Percentiles rank a stretch among this genome's conserved stretches.
phyloP scores from a whole-genome alignment of 92 coral and sea anemone species.

The Actinernus sp. region DNA sequence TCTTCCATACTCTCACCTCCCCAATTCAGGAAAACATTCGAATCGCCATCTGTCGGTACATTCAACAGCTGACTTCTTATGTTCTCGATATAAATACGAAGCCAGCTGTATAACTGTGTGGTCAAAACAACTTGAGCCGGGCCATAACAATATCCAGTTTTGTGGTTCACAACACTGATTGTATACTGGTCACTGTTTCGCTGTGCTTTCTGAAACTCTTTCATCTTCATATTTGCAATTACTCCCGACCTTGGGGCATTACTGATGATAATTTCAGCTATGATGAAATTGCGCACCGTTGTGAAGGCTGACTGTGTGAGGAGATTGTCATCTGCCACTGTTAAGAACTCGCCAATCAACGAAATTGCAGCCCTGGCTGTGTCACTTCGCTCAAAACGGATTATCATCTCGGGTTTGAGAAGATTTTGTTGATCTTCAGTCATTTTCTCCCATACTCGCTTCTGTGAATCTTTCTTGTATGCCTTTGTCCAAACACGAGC shows the following conservation, averaged over 20 bases:
- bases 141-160: constrained; percentile 9
- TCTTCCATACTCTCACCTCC: constrained; percentile 1
- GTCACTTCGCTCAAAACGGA: constrained; percentile 2
- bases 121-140: constrained; percentile 34
- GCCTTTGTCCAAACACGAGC: constrained; percentile 4
- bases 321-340: not conserved
- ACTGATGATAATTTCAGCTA: constrained; percentile 1
- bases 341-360: not conserved
- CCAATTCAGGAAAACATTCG: constrained; percentile 22
- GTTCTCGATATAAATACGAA: constrained; percentile 22
- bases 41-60: not conserved
- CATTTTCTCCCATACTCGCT: constrained; percentile 1
- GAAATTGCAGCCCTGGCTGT: constrained; percentile 6
- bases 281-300: constrained; percentile 5
- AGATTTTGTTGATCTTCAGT: not conserved
- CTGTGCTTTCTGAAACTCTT: not conserved
- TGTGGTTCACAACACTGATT: constrained; percentile 4
- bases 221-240: constrained; percentile 1
- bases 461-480: not conserved
- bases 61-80: constrained; percentile 34
- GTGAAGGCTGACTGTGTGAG: constrained; percentile 13
- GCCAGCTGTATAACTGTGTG: constrained; percentile 27
- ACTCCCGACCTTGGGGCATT: constrained; percentile 20
- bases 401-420: not conserved
- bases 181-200: not conserved